Conservation (phyloP, 2,797 vertebrate genomes). For the Oceanodroma leucorhoa region DNA sequence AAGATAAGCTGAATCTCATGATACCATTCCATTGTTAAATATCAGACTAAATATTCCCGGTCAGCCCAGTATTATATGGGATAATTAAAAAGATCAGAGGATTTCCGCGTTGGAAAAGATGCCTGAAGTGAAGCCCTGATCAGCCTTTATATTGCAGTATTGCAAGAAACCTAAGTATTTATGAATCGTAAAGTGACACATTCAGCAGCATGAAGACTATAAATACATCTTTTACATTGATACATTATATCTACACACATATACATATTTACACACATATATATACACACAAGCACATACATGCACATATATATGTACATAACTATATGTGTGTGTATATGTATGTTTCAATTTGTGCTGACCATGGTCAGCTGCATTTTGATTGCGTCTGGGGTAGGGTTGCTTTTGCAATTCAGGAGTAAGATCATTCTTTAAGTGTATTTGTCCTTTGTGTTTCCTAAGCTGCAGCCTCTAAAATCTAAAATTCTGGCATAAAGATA, state of each 20-base stretch:
- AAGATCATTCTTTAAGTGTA: neutral
- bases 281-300: constrained; percentile 4
- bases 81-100: neutral
- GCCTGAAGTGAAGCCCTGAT: constrained; percentile 36
- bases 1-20: constrained; percentile 25
- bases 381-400: neutral
- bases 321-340: constrained; percentile 2
- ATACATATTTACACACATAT: constrained; percentile 51
- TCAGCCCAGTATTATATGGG: neutral
- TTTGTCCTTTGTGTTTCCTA: neutral
- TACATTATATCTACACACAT: constrained; percentile 60
- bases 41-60: constrained; percentile 29
- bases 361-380: neutral
- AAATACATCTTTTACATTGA: constrained; percentile 67
- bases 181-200: constrained; percentile 64
- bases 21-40: constrained; percentile 28
- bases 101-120: neutral
- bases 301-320: neutral
- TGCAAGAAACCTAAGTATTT: constrained; percentile 22
- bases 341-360: constrained; percentile 23
- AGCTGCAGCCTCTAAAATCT: neutral
- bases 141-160: constrained; percentile 15
- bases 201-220: constrained; percentile 70
- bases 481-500: neutral
- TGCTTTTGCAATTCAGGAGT: neutral